These are phyloP conservation scores for Smittia sp. DNA, from an alignment of 2,888 invertebrate species.

Conservation along the genomic window DNA sequence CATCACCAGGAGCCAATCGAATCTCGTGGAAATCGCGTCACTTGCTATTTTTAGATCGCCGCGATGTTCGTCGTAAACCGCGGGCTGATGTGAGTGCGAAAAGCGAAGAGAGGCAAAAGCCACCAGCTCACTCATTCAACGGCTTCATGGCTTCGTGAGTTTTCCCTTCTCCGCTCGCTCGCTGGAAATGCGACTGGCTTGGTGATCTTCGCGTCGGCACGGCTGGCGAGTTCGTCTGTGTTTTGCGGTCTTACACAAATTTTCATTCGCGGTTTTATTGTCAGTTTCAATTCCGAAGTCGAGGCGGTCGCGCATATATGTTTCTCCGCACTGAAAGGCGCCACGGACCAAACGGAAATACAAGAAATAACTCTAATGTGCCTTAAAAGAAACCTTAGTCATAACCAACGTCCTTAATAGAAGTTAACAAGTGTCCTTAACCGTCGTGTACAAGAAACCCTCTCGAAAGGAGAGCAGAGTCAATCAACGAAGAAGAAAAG, in stretches of 20 bases:
- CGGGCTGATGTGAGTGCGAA: not conserved
- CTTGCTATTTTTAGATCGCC: constrained; percentile 18
- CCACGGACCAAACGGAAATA: not conserved
- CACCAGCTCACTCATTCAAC: not conserved
- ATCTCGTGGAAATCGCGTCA: not conserved
- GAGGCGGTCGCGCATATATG: constrained; percentile 29
- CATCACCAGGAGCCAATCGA: constrained; percentile 27
- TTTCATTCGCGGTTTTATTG: constrained; percentile 32
- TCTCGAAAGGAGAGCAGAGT: not conserved
- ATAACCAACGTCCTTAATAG: not conserved
- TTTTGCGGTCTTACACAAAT: constrained; percentile 28
- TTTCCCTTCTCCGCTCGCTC: not conserved
- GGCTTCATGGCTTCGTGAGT: not conserved
- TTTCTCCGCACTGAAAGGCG: not conserved
- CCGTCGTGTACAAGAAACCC: constrained; percentile 21
- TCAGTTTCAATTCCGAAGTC: constrained; percentile 36
- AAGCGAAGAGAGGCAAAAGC: not conserved
- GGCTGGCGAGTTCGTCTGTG: not conserved
- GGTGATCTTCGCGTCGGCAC: not conserved
- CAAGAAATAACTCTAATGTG: constrained; percentile 23
- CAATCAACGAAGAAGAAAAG: not conserved
- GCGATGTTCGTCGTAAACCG: constrained; percentile 2
- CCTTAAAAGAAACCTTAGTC: constrained; percentile 17
- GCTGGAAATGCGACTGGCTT: not conserved
- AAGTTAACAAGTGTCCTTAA: constrained; percentile 32